Base-by-base conservation (phyloP, 2,113 vertebrate species). In the Melanotaenia duboulayi region DNA sequence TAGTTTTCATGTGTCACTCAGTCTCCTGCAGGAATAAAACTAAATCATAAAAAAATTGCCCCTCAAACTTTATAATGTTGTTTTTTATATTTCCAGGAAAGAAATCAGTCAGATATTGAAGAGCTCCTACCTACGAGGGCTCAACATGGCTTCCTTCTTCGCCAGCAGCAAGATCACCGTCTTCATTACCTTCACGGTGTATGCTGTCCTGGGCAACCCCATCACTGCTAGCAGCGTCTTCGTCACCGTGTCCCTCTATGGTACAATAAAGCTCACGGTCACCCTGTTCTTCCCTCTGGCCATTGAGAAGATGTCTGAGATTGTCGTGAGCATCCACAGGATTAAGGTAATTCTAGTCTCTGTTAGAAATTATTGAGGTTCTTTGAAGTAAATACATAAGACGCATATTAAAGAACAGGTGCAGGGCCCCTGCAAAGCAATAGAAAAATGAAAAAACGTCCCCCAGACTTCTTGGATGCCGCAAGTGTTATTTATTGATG, bases 71-170 rank as follows among this genome's bases (percentile, higher is more conserved):
- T 12, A 28, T 56, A 3, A 17, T 2, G 13, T 14, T 69, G 42
- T 24, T 72, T 11, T 59, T 24, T 56, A 3, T 24, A 28, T 50
- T 37, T 9, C 44, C 40, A 99, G 97, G 84, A 96, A 97, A 78
- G 97, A 99, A 85, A 96, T 98, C 76, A 13, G 8, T 84, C 94
- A 94, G 91, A 57, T 98, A 60, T 89, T 98, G 89, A 95, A 88
- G 85, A 99, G 96, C 81, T 98, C 97, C 71, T 97, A 96, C 80
- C 94, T 99, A 4, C 95, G 97, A 54, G 97, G 95, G 8, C 87
- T 98, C 87, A 98, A 99, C 90, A 92, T 99, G 93, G 95, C 96
- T 4, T 97, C 95, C 0, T 99, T 97, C 92, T 99, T 97, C 57
- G 88, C 93, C 56, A 95, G 95, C 51, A 96, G 92, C 94, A 99